These are phyloP conservation scores for Neolamprologus sp. DNA, from an alignment of 2,113 vertebrate genomes.

Conservation along the genomic window DNA sequence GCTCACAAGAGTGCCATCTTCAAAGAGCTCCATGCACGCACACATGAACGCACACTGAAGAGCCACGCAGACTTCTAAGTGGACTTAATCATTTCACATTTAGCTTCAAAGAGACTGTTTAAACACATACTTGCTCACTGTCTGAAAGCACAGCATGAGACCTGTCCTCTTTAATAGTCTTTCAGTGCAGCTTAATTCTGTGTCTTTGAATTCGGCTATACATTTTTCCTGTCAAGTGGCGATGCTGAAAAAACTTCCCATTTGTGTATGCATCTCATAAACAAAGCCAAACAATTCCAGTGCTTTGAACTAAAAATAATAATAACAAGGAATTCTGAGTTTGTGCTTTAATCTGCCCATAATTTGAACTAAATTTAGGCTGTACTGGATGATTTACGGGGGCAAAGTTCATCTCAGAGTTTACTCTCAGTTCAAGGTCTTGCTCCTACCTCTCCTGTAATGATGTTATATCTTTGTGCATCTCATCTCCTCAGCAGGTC, in stretches of 20 bases:
- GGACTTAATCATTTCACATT: constrained; percentile 64
- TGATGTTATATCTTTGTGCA: constrained; percentile 29
- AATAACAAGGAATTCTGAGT: background rate
- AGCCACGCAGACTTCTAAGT: constrained; percentile 41
- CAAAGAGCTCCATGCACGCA: constrained; percentile 44
- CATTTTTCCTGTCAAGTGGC: background rate
- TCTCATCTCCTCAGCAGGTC: constrained; percentile 29
- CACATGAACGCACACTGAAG: background rate
- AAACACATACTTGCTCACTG: constrained; percentile 46
- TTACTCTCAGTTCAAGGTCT: constrained; percentile 38
- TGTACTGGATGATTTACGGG: background rate
- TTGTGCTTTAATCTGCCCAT: background rate
- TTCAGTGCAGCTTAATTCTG: constrained; percentile 19
- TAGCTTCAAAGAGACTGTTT: constrained; percentile 64
- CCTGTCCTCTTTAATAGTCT: constrained; percentile 26
- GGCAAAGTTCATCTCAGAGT: background rate
- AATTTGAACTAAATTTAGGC: background rate
- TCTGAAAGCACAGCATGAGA: constrained; percentile 38
- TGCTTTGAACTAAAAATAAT: background rate
- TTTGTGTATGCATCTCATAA: background rate
- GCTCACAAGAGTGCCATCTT: constrained; percentile 47
- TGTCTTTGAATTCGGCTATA: background rate
- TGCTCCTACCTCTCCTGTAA: background rate
- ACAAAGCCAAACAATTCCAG: background rate
- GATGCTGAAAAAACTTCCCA: background rate